A percentile compares a stretch with the other conserved stretches of the same genome.
These are phyloP conservation scores for Cydia amplana DNA, from an alignment of 1,140 invertebrate species.

Conservation along the genomic window DNA sequence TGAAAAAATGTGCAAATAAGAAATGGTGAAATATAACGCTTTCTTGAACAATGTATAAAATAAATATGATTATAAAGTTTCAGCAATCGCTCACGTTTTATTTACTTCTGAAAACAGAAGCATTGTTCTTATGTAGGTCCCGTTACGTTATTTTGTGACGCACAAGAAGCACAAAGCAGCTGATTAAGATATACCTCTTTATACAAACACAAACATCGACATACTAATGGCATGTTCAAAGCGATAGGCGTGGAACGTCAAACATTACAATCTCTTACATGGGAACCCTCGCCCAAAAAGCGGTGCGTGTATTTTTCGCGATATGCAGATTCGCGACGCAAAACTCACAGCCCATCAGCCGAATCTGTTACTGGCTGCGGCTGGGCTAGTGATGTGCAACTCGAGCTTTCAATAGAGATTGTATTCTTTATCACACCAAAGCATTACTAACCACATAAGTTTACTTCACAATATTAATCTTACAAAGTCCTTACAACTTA, in stretches of 20 bases:
- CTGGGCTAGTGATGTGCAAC: background rate
- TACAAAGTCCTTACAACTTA: too few relatives aligned
- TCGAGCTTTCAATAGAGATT: background rate
- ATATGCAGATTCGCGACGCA: constrained; percentile 22
- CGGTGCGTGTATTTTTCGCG: constrained; percentile 15
- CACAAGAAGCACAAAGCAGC: background rate
- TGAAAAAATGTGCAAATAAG: too few relatives aligned
- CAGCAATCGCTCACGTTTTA: too few relatives aligned
- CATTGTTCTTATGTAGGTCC: too few relatives aligned
- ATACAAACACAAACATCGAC: background rate
- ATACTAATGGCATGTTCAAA: background rate
- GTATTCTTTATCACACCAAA: too few relatives aligned
- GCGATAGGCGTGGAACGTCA: background rate
- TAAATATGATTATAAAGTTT: too few relatives aligned
- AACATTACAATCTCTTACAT: background rate
- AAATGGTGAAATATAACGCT: too few relatives aligned
- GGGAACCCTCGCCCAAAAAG: background rate
- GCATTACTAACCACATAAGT: too few relatives aligned
- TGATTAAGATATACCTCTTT: background rate
- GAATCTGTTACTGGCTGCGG: background rate
- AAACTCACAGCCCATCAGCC: constrained; percentile 8
- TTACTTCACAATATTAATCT: too few relatives aligned
- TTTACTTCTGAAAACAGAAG: too few relatives aligned
- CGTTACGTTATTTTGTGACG: too few relatives aligned
- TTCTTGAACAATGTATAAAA: too few relatives aligned